Evolutionary conservation across 2,888 invertebrate genomes (phyloP), one percentile per base, ranked within the genome.

Genomic region (Anorthoa munda): DNA sequence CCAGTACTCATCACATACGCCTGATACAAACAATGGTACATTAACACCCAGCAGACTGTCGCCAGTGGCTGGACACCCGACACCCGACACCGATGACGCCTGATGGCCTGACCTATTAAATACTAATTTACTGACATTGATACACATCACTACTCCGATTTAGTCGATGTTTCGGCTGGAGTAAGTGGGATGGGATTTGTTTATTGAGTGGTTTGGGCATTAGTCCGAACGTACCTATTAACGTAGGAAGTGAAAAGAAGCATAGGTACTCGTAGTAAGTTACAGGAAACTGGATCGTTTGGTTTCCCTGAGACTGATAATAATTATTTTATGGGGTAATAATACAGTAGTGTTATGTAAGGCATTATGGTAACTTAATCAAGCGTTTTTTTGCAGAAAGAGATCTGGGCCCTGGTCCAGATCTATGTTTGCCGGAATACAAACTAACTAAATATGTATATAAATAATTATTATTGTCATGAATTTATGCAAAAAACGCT

Each of bases 21-120:
- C 66, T 66, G 77, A 66, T 59, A 56, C 55, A 66, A 76, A 82
- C 82, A 82, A 82, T 84, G 72, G 77, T 72, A 68, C 77, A 81
- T 82, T 82, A 75, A 72, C 81, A 75, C 68, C 79, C 74, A 77
- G 51, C 79, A 84, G 82, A 86, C 84, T 64, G 76, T 82, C 75
- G 86, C 82, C 77, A 71, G 65, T 66, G 74, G 66, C 81, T 65
- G 69, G 79, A 59, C 77, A 79, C 46, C 68, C 69, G 86, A 64
- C 75, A 77, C 48, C 67, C 71, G 78, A 81, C 75, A 82, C 78
- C 75, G 61, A 56, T 75, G 79, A 72, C 70, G 75, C 31, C 76
- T 83, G 85, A 86, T 86, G 83, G 83, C 51, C 76, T 83, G 86
- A 87, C 86, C 86, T 86, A 86, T 87, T 87, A 86, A 87, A 86